Base-by-base conservation (phyloP, 2,888 invertebrate species). In the Mythimna pallens region DNA sequence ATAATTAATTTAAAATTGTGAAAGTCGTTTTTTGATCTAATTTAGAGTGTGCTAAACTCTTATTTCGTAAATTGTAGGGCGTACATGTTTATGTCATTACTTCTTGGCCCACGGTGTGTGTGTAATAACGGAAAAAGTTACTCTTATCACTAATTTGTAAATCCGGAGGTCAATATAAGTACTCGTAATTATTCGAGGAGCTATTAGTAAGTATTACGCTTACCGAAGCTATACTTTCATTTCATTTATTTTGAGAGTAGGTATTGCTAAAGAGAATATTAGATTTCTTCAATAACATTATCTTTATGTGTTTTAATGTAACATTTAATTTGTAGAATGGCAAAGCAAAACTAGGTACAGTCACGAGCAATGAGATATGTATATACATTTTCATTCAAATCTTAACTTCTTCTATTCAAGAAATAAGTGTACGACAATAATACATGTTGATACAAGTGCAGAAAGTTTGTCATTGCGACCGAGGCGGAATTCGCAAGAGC, bases 91-190 rank as follows among this genome's bases (percentile, higher is more conserved):
- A 40, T 14, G 40, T 68, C 25, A 54, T 65, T 75, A 63, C 50
- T 69, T 40, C 36, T 54, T 63, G 57, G 43, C 30, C 1, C 52
- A 57, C 34, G 25, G 47, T 47, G 2, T 30, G 6, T 52, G 30
- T 57, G 67, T 62, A 76, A 81, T 76, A 70, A 30, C 76, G 63
- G 79, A 66, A 79, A 80, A 81, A 65, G 50, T 64, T 43, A 47
- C 22, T 66, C n/a, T 81, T 64, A 70, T 61, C 55, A 57, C 9
- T 54, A 61, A 76, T 52, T 59, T 67, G 43, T 67, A 76, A 65
- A 62, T 65, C 82, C 77, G 64, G 63, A 76, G 22, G 22, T 59
- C 50, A 36, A 52, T 54, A 14, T 30, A n/a, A 57, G 58, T 9
- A 55, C 40, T 55, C 22, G 52, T n/a, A 47, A 67, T 12, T 54